Conservation (phyloP, 1,140 invertebrate species). For the Gonioctena quinquepunctata region DNA sequence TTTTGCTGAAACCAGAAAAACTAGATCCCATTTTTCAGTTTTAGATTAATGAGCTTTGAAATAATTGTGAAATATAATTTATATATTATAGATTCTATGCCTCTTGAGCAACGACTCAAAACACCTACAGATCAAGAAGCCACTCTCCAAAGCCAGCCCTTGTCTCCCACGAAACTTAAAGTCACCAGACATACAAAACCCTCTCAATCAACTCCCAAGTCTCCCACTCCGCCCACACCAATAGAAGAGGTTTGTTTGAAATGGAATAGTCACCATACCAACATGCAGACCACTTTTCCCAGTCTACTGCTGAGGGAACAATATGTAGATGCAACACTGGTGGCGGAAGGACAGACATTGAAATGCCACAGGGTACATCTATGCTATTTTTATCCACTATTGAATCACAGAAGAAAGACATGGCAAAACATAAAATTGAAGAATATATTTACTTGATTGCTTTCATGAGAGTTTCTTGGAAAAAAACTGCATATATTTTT, state of each 20-base stretch:
- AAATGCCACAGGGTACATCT: constrained; percentile 58
- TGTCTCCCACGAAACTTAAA: constrained; percentile 48
- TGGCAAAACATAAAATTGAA: not conserved
- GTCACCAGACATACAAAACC: constrained; percentile 40
- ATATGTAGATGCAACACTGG: constrained; percentile 63
- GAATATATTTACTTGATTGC: too few relatives aligned
- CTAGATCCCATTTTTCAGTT: too few relatives aligned
- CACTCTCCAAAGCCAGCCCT: constrained; percentile 40
- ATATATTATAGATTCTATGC: constrained; percentile 45
- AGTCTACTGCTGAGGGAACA: constrained; percentile 58
- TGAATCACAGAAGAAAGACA: not conserved
- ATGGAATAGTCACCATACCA: constrained; percentile 75
- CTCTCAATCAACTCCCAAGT: constrained; percentile 13
- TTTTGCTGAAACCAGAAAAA: too few relatives aligned
- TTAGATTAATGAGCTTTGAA: too few relatives aligned
- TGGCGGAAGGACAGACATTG: constrained; percentile 59
- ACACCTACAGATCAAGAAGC: constrained; percentile 16
- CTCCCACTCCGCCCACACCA: not conserved
- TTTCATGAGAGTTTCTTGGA: too few relatives aligned
- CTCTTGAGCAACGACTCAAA: constrained; percentile 37
- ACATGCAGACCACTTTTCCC: constrained; percentile 67
- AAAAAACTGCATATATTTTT: too few relatives aligned
- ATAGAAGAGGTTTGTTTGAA: constrained; percentile 64
- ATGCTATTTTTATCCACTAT: too few relatives aligned
- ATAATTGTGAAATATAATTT: not conserved